phyloP scores from a whole-genome alignment of 2,888 invertebrate species.

The Drosophila anomalata region DNA sequence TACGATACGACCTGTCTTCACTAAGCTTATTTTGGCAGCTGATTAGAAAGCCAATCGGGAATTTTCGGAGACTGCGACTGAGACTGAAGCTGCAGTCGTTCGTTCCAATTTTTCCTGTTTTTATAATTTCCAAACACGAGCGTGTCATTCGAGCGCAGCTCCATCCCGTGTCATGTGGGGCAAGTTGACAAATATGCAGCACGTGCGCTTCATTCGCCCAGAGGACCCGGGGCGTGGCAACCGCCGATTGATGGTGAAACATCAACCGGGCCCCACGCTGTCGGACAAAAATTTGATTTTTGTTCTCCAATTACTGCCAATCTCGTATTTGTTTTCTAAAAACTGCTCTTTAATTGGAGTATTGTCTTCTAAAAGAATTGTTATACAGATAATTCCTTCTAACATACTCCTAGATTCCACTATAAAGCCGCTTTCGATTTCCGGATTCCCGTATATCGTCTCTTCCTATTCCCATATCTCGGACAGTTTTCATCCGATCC shows the following conservation, averaged over 20 bases:
- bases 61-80: background rate
- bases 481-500: background rate
- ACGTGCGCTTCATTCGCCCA: slow-evolving; percentile 54
- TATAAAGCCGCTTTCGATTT: no score
- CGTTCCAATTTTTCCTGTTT: slow-evolving; percentile 7
- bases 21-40: slow-evolving; percentile 61
- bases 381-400: background rate
- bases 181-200: slow-evolving; percentile 73
- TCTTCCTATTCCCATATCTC: background rate
- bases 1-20: slow-evolving; percentile 15
- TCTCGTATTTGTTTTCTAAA: background rate
- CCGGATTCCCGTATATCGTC: background rate
- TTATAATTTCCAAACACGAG: slow-evolving; percentile 65
- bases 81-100: background rate
- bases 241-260: slow-evolving; percentile 19
- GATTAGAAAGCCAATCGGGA: slow-evolving; percentile 55
- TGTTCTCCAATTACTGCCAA: background rate
- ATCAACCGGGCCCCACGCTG: background rate
- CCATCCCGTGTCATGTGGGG: slow-evolving; percentile 45
- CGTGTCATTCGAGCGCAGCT: slow-evolving; percentile 49
- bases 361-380: background rate
- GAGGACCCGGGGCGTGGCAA: slow-evolving; percentile 6
- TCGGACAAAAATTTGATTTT: slow-evolving; percentile 7
- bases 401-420: no score
- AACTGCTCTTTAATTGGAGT: slow-evolving; percentile 5